Evolutionary conservation across 1,140 invertebrate genomes (phyloP).

Genomic region (Bicyclus anynana): DNA sequence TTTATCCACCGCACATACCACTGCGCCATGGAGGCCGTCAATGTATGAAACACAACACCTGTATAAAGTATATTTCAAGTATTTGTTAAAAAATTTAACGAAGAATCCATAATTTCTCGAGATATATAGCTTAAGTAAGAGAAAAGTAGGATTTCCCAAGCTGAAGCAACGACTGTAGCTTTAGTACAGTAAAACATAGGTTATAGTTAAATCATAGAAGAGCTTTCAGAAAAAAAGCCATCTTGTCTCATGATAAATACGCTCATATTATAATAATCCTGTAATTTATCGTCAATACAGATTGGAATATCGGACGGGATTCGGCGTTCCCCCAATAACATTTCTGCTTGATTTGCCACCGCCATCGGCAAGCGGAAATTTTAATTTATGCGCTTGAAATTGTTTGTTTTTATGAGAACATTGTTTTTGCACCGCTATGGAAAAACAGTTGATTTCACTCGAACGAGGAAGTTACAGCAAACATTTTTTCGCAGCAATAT

Average conservation of each 20-base stretch:
- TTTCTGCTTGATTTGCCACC: conserved; percentile 69
- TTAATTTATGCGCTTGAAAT: conserved; percentile 73
- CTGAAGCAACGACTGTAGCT: too few species aligned
- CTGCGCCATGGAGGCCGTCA: too few species aligned
- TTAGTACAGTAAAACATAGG: too few species aligned
- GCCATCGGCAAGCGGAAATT: conserved; percentile 68
- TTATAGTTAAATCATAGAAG: too few species aligned
- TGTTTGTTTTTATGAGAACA: conserved; percentile 68
- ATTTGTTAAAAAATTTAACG: too few species aligned
- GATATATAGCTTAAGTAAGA: too few species aligned
- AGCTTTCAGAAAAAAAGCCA: too few species aligned
- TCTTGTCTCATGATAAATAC: background rate
- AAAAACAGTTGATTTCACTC: conserved; percentile 57
- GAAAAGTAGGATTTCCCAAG: too few species aligned
- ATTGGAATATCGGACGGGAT: conserved; percentile 9
- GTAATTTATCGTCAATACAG: conserved; percentile 16
- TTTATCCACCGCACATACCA: too few species aligned
- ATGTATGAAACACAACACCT: too few species aligned
- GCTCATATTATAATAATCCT: conserved; percentile 4
- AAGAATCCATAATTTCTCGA: too few species aligned
- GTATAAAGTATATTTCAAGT: too few species aligned
- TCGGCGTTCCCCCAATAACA: conserved; percentile 43
- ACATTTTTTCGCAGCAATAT: conserved; percentile 5
- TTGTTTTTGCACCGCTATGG: conserved; percentile 44
- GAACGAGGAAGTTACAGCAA: conserved; percentile 50